phyloP scores from a whole-genome alignment of 2,113 vertebrate genomes.

The Leucopsar rothschildi region DNA sequence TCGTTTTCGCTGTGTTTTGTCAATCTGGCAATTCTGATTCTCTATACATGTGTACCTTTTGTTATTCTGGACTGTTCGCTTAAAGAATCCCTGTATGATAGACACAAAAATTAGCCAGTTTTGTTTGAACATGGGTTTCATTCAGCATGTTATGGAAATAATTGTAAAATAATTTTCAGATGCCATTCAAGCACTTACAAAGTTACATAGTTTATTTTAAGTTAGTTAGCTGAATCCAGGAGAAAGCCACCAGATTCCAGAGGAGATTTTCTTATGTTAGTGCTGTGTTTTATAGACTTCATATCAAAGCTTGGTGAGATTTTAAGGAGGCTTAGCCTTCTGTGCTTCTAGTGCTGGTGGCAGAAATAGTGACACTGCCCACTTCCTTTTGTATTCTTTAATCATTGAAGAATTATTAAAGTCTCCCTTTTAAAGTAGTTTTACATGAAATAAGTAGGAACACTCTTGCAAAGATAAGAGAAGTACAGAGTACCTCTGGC shows the following conservation, averaged over 20 bases:
- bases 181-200: neutral
- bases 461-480: neutral
- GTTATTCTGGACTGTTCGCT: constrained; percentile 99
- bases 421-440: neutral
- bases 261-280: neutral
- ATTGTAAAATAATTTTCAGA: neutral
- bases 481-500: neutral
- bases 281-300: neutral
- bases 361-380: neutral
- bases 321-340: neutral
- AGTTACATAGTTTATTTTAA: constrained; percentile 17
- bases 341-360: neutral
- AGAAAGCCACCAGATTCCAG: neutral
- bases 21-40: constrained; percentile 99
- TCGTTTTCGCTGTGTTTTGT: constrained; percentile 98
- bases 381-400: neutral
- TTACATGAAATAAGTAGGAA: neutral
- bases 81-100: constrained; percentile 95
- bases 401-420: neutral
- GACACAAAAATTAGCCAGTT: constrained; percentile 49
- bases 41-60: constrained; percentile 99
- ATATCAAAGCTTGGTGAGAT: neutral
- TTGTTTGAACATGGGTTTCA: neutral
- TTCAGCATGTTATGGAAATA: constrained; percentile 34
- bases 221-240: neutral